phyloP scores from a whole-genome alignment of 2,888 invertebrate species.

The Drosophila lacicola region DNA sequence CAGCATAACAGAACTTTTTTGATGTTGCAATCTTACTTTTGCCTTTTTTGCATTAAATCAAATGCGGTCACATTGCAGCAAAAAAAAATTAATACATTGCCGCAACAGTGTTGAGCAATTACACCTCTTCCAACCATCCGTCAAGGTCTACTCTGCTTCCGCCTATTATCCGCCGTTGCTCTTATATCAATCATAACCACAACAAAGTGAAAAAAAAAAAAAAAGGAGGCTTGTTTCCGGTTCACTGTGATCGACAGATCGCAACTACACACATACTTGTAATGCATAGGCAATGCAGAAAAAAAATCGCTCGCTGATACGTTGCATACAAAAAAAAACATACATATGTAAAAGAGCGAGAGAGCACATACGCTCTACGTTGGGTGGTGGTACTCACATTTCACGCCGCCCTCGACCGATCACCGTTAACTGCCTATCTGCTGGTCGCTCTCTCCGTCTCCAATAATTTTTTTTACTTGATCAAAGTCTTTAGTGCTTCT shows the following conservation, averaged over 20 bases:
- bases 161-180: conserved; percentile 26
- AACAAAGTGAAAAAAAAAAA: conserved; percentile 12
- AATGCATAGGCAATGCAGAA: conserved; percentile 48
- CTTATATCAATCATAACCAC: conserved; percentile 29
- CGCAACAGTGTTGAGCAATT: conserved; percentile 8
- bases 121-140: background rate
- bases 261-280: conserved; percentile 10
- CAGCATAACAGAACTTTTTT: conserved; percentile 35
- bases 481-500: conserved; percentile 55
- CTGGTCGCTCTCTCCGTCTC: conserved; percentile 18
- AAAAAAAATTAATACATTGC: background rate
- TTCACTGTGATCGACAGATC: conserved; percentile 21
- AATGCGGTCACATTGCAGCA: conserved; percentile 17
- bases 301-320: conserved; percentile 39
- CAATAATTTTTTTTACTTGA: conserved; percentile 16
- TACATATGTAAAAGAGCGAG: conserved; percentile 8
- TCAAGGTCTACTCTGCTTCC: conserved; percentile 33
- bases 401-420: conserved; percentile 53
- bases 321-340: conserved; percentile 24
- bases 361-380: conserved; percentile 17
- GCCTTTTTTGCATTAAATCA: background rate
- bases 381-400: conserved; percentile 63
- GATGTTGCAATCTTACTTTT: conserved; percentile 24
- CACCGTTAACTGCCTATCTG: conserved; percentile 13
- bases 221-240: conserved; percentile 29